A percentile compares a stretch with the other conserved stretches of the same genome.
Conservation (phyloP, 1,140 invertebrate genomes). For the Paraescarpia echinospica region DNA sequence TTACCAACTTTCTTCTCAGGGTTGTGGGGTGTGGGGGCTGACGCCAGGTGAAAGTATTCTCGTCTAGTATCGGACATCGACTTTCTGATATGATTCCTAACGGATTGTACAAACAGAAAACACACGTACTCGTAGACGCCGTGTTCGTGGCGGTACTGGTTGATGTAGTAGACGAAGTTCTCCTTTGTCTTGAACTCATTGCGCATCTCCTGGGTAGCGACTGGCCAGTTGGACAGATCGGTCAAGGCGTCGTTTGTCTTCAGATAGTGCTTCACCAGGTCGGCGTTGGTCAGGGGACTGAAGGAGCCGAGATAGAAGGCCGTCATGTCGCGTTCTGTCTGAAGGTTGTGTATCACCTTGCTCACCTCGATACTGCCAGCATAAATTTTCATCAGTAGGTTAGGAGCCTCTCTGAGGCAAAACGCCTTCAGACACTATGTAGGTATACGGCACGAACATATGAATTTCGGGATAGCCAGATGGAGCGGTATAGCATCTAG, state of each 20-base stretch:
- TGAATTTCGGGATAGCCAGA: no score
- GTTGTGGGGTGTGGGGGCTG: no score
- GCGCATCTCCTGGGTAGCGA: background rate
- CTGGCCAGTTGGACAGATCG: conserved; percentile 1
- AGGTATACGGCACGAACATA: no score
- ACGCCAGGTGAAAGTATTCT: no score
- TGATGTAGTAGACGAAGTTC: background rate
- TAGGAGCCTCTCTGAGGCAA: no score
- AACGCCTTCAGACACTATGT: no score
- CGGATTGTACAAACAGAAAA: no score
- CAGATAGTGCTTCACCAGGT: conserved; percentile 34
- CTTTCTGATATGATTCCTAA: no score
- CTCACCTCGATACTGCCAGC: conserved; percentile 25
- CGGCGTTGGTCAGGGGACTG: conserved; percentile 33
- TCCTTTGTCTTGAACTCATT: conserved; percentile 11
- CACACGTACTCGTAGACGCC: background rate
- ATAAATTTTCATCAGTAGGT: no score
- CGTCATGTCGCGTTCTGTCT: conserved; percentile 39
- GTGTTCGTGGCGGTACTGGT: background rate
- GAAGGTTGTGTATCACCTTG: conserved; percentile 33
- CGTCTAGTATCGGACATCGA: no score
- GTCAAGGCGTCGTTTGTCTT: background rate
- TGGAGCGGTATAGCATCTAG: no score
- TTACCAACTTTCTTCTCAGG: no score
- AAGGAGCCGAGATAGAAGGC: conserved; percentile 37